Conservation (phyloP, 2,113 vertebrate species). For the Burhinus oedicnemus region DNA sequence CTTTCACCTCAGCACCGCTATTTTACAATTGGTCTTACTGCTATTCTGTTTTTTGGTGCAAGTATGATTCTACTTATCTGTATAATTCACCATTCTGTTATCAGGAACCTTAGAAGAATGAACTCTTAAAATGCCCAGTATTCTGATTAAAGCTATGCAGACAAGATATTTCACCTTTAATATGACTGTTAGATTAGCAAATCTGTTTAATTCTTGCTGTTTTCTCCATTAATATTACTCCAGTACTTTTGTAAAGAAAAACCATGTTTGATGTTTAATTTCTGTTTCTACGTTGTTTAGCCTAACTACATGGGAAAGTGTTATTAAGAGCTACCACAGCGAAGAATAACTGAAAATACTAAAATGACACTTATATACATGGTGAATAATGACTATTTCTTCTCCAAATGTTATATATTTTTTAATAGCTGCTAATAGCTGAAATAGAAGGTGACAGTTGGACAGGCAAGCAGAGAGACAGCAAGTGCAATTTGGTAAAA, state of each 20-base stretch:
- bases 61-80: neutral
- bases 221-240: neutral
- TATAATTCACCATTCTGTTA: neutral
- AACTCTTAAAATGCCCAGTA: neutral
- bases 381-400: neutral
- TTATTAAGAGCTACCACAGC: neutral
- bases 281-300: neutral
- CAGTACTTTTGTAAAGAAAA: neutral
- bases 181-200: neutral
- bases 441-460: neutral
- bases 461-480: neutral
- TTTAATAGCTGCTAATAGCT: neutral
- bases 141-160: neutral
- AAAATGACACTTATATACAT: neutral
- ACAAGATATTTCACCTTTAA: neutral
- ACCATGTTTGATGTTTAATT: neutral
- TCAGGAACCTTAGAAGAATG: neutral
- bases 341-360: neutral
- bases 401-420: neutral
- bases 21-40: neutral
- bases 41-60: neutral
- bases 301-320: neutral
- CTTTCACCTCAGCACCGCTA: neutral
- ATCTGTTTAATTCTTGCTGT: neutral
- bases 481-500: neutral